Evolutionary conservation across 2,797 vertebrate genomes (phyloP), one percentile per base, ranked within the genome.

Genomic region (Lophotriccus pileatus): DNA sequence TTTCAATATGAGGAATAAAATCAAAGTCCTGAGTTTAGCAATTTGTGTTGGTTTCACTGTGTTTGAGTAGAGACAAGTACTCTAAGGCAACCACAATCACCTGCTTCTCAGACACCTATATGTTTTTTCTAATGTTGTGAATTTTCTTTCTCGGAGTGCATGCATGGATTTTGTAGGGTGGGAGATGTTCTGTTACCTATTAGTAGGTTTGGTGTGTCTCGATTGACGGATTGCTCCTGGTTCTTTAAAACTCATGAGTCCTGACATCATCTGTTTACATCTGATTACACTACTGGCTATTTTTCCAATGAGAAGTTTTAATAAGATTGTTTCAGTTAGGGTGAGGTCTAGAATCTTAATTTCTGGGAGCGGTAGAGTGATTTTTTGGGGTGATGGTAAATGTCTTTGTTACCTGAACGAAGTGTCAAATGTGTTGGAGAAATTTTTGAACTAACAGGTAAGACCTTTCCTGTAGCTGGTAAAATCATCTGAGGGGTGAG

Each of bases 231-330:
- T 83, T 70, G 14, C 17, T 91, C 10, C 37, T 85, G 24, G 6
- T 83, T 53, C 21, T 64, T 72, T 49, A 17, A 72, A 91, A 44
- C 5, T 63, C 53, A 21, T 13, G 27, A 76, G 52, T 49, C 17
- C 34, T 80, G 36, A 7, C 39, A 36, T 84, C 10, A n/a, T 56
- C 32, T 70, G 25, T 49, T 62, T 50, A 50, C 12, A n/a, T 56
- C 28, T 70, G 25, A 52, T 62, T 50, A 50, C 14, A 30, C 18
- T 80, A 7, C 5, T 77, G 60, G 16, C 52, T 87, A 9, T 72
- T 94, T 90, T 87, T 90, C 62, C 20, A 53, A 20, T 22, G 4
- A 66, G 28, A 84, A 72, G 16, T 68, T 89, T 85, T 43, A 77
- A 37, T 64, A 50, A 70, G 23, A 52, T 55, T 80, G 18, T 74